Evolutionary conservation across 2,113 vertebrate genomes (phyloP).

Genomic region (Cacatua alba): DNA sequence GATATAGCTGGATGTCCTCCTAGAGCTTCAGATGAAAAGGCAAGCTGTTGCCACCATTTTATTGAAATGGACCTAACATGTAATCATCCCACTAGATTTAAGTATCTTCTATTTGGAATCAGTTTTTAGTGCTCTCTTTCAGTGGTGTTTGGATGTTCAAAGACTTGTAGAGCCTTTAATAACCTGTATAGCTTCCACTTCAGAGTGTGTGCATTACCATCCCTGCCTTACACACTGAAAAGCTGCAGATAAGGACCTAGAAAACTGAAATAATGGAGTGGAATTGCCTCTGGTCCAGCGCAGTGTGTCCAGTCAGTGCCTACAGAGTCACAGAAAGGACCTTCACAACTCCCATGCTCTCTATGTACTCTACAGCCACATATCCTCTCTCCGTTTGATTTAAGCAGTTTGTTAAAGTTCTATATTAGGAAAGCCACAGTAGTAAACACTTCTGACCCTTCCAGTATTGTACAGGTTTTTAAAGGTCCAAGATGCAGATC

Average conservation of each 20-base stretch:
- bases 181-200: not conserved
- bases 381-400: not conserved
- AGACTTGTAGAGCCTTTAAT: not conserved
- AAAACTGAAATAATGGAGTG: not conserved
- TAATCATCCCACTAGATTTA: not conserved
- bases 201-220: not conserved
- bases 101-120: not conserved
- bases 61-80: not conserved
- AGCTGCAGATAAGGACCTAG: not conserved
- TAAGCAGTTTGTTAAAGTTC: not conserved
- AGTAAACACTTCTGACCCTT: not conserved
- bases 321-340: not conserved
- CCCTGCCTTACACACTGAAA: not conserved
- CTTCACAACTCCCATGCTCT: fast-evolving
- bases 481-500: not conserved
- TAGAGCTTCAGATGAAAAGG: not conserved
- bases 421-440: not conserved
- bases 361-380: not conserved
- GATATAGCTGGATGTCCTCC: not conserved
- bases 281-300: not conserved
- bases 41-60: not conserved
- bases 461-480: not conserved
- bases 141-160: not conserved
- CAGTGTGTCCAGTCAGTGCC: not conserved
- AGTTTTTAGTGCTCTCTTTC: not conserved